These are phyloP conservation scores for Neostethus bicornis DNA, from an alignment of 2,797 vertebrate genomes.

Conservation along the genomic window DNA sequence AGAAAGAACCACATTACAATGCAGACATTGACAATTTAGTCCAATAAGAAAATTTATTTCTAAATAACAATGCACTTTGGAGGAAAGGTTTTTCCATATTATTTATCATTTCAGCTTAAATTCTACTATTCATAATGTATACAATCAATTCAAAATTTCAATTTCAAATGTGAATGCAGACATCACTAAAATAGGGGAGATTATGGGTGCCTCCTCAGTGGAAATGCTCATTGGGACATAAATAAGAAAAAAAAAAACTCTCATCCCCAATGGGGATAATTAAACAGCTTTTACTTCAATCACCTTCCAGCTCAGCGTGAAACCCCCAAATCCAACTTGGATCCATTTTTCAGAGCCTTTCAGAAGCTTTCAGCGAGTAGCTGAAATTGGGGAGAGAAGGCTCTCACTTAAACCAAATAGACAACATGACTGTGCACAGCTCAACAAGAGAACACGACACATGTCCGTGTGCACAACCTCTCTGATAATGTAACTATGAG, in stretches of 20 bases:
- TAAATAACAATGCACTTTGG: conserved; percentile 32
- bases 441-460: conserved; percentile 27
- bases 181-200: conserved; percentile 2
- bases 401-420: conserved; percentile 59
- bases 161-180: conserved; percentile 19
- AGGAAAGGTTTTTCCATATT: conserved; percentile 32
- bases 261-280: conserved; percentile 59
- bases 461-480: conserved; percentile 32
- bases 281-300: conserved; percentile 56
- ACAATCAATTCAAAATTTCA: conserved; percentile 18
- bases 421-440: conserved; percentile 37
- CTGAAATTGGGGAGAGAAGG: conserved; percentile 44
- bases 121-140: conserved; percentile 2
- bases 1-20: conserved; percentile 63
- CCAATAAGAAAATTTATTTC: conserved; percentile 47
- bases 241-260: conserved; percentile 47
- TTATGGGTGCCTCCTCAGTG: conserved; percentile 34
- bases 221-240: conserved; percentile 40
- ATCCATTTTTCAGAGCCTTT: conserved; percentile 64
- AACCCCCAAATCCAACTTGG: conserved; percentile 50
- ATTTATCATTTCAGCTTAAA: conserved; percentile 23
- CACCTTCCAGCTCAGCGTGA: conserved; percentile 59
- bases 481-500: conserved; percentile 50
- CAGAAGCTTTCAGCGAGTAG: conserved; percentile 46
- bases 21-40: conserved; percentile 56